A percentile compares a stretch with the other conserved stretches of the same genome.
Conservation (phyloP, 2,113 vertebrate species). For the Hassar affinis region DNA sequence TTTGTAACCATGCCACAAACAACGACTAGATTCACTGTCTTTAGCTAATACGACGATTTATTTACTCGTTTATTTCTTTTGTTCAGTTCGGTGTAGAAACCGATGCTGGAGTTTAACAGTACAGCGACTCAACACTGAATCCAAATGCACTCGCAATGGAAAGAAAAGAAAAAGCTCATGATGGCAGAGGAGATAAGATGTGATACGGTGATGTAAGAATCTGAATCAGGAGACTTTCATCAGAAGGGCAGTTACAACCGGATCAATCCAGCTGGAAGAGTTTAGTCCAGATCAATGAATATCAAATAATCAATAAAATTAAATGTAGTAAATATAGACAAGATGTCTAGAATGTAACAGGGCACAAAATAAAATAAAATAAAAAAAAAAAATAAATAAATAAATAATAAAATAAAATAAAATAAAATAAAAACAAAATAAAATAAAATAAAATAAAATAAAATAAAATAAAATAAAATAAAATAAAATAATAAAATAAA, state of each 20-base stretch:
- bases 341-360: background rate
- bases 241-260: slow-evolving; percentile 88
- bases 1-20: slow-evolving; percentile 98
- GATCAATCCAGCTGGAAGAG: slow-evolving; percentile 72
- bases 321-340: background rate
- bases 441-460: too few species aligned
- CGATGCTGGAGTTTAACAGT: slow-evolving; percentile 84
- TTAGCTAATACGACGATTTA: slow-evolving; percentile 79
- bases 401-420: too few species aligned
- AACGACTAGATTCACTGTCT: slow-evolving; percentile 82
- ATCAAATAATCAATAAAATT: slow-evolving; percentile 8
- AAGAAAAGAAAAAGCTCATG: slow-evolving; percentile 77
- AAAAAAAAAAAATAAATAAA: background rate
- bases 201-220: slow-evolving; percentile 89
- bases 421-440: too few species aligned
- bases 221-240: slow-evolving; percentile 86
- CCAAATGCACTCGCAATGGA: slow-evolving; percentile 91
- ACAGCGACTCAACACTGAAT: slow-evolving; percentile 82
- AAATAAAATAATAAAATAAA: too few species aligned
- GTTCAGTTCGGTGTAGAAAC: slow-evolving; percentile 79
- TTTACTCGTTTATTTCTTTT: slow-evolving; percentile 47
- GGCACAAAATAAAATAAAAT: background rate
- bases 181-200: slow-evolving; percentile 89
- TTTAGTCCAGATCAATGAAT: slow-evolving; percentile 73
- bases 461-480: too few species aligned